These are phyloP conservation scores for Gnatocerus cornutus DNA, from an alignment of 2,888 invertebrate species.

Conservation along the genomic window DNA sequence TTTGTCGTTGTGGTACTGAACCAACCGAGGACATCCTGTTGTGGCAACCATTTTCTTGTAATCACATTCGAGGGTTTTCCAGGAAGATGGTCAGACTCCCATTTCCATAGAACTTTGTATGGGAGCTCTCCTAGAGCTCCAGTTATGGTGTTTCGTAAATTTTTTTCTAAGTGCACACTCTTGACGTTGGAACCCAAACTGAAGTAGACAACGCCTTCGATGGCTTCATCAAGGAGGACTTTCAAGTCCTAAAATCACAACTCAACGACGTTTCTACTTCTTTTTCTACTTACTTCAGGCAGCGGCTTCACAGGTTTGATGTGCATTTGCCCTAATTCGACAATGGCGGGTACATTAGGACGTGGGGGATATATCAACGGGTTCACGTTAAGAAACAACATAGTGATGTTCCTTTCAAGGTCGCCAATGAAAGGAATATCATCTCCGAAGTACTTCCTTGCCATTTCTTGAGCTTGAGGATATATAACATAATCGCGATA, in stretches of 20 bases:
- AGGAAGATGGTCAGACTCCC: neutral
- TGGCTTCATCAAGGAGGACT: slow-evolving; percentile 60
- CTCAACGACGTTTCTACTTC: no score
- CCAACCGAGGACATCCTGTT: slow-evolving; percentile 55
- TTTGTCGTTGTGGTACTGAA: neutral
- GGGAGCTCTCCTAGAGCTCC: neutral
- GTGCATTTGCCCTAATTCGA: slow-evolving; percentile 63
- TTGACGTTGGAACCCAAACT: slow-evolving; percentile 65
- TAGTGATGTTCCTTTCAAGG: slow-evolving; percentile 63
- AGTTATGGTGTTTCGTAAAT: neutral
- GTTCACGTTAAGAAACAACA: slow-evolving; percentile 64
- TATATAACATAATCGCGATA: slow-evolving; percentile 52
- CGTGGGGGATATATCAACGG: slow-evolving; percentile 62
- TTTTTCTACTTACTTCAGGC: slow-evolving; percentile 58
- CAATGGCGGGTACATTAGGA: slow-evolving; percentile 64
- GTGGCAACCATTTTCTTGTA: slow-evolving; percentile 40
- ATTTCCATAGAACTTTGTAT: slow-evolving; percentile 5
- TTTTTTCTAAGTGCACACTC: slow-evolving; percentile 47
- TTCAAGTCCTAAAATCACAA: slow-evolving; percentile 59
- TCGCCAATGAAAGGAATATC: slow-evolving; percentile 63
- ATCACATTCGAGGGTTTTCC: neutral
- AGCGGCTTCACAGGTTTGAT: slow-evolving; percentile 59
- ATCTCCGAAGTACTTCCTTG: slow-evolving; percentile 64
- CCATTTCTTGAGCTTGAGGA: slow-evolving; percentile 58
- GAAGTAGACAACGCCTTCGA: slow-evolving; percentile 64